Conservation (phyloP, 2,888 invertebrate genomes). For the Rhagium mordax region DNA sequence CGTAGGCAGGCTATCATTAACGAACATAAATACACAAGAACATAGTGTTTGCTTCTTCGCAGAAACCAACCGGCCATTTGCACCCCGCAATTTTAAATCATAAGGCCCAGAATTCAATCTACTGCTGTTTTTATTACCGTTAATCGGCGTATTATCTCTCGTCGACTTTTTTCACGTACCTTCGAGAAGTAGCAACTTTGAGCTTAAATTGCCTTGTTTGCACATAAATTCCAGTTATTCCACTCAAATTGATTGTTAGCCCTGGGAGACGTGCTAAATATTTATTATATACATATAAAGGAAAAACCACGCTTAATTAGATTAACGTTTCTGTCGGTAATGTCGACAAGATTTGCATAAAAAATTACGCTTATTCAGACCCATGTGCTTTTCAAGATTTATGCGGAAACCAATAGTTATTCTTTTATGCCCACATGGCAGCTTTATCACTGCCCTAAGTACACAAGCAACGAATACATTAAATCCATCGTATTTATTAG, state of each 20-base stretch:
- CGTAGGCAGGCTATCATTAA: constrained; percentile 68
- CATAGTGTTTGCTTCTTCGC: constrained; percentile 57
- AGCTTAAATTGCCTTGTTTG: constrained; percentile 27
- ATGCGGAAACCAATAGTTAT: not conserved
- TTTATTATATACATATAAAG: constrained; percentile 12
- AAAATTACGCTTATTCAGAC: constrained; percentile 7
- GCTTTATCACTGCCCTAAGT: constrained; percentile 4
- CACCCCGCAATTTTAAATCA: constrained; percentile 56
- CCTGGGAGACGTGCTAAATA: constrained; percentile 24
- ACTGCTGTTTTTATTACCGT: constrained; percentile 54
- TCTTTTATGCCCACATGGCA: not conserved
- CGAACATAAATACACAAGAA: constrained; percentile 67
- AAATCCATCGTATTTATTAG: not conserved
- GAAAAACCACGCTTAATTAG: constrained; percentile 1
- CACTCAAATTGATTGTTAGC: constrained; percentile 25
- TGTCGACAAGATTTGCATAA: not conserved
- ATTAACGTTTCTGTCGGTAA: not conserved
- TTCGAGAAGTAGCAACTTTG: constrained; percentile 27
- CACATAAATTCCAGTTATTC: constrained; percentile 35
- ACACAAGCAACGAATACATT: not conserved
- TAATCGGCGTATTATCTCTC: constrained; percentile 53
- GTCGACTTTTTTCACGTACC: constrained; percentile 35
- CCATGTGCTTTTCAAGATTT: not conserved
- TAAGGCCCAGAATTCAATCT: constrained; percentile 55
- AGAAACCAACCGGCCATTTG: constrained; percentile 53